Percentiles rank a stretch among this genome's conserved stretches.
Conservation (phyloP, 2,113 vertebrate genomes). For the Ailuropoda melanoleuca region DNA sequence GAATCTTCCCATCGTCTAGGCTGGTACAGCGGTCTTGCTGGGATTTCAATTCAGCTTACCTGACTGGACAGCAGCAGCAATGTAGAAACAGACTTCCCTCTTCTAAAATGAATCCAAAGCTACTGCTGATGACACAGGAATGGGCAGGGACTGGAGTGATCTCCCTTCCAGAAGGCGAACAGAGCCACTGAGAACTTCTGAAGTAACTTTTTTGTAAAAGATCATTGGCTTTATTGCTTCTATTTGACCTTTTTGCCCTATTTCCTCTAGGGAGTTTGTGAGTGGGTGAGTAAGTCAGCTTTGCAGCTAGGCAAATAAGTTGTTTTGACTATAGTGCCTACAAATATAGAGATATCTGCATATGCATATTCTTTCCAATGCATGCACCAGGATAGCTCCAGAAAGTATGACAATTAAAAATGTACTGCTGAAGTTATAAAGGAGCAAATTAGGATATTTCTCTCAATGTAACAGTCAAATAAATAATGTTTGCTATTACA, state of each 20-base stretch:
- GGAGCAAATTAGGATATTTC: background rate
- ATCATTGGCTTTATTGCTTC: slow-evolving; percentile 1
- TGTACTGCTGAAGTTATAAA: background rate
- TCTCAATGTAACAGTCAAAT: background rate
- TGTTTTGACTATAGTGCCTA: slow-evolving; percentile 62
- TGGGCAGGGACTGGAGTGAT: background rate
- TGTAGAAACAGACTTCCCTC: background rate
- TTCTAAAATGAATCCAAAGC: background rate
- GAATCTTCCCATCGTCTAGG: background rate
- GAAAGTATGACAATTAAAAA: background rate
- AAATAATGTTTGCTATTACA: background rate
- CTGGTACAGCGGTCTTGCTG: background rate
- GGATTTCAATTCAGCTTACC: slow-evolving; percentile 57
- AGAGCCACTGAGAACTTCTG: background rate
- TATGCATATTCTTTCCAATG: background rate
- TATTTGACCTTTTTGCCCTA: background rate
- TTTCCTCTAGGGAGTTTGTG: slow-evolving; percentile 61
- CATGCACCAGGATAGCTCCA: background rate
- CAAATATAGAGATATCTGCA: background rate
- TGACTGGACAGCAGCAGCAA: background rate
- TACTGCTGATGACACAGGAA: background rate
- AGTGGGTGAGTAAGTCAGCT: slow-evolving; percentile 58
- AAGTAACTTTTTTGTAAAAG: background rate
- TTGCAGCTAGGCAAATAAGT: slow-evolving; percentile 74
- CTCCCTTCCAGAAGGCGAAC: slow-evolving; percentile 5